Evolutionary conservation across 2,888 invertebrate species (phyloP).

Genomic region (Leuctra nigra): DNA sequence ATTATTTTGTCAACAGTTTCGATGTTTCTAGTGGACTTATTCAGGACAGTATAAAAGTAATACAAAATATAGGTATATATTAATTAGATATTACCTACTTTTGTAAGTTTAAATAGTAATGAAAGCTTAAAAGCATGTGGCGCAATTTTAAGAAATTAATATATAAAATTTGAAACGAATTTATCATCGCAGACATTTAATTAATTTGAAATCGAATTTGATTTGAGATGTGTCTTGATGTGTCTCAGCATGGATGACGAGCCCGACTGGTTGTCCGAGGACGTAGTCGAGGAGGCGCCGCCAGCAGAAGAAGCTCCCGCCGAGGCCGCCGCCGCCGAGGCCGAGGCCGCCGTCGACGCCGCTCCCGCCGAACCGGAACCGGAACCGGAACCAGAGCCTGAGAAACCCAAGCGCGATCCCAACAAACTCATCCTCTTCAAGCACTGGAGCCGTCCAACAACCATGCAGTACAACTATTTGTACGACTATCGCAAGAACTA

Average conservation of each 20-base stretch:
- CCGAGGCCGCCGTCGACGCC: conserved; percentile 41
- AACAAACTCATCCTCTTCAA: conserved; percentile 64
- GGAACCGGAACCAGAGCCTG: conserved; percentile 37
- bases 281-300: conserved; percentile 12
- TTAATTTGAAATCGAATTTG: not conserved
- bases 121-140: not conserved
- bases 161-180: not conserved
- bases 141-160: not conserved
- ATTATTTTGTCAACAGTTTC: no score
- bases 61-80: not conserved
- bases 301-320: conserved; percentile 35
- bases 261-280: conserved; percentile 18
- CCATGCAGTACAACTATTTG: conserved; percentile 74
- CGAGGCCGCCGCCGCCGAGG: conserved; percentile 43
- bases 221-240: no score
- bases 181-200: not conserved
- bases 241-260: conserved; percentile 15
- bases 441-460: conserved; percentile 81
- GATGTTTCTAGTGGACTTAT: no score
- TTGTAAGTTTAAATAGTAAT: not conserved
- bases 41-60: no score
- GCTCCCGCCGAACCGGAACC: conserved; percentile 17
- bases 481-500: conserved; percentile 81
- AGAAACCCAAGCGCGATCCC: conserved; percentile 49
- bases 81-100: not conserved